Conservation (phyloP, 2,113 vertebrate genomes). For the Euleptes europaea region DNA sequence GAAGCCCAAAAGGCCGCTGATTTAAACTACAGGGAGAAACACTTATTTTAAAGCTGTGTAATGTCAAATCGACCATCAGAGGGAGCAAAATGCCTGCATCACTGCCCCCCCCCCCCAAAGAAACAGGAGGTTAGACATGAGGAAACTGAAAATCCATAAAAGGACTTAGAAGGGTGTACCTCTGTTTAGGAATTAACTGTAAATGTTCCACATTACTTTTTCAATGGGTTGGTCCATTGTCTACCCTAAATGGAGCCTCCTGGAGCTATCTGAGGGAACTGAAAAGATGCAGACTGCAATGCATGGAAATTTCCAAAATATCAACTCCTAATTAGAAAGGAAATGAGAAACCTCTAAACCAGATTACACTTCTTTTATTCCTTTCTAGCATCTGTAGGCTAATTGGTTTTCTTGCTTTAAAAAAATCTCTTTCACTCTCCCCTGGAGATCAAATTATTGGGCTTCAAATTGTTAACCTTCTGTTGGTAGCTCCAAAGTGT, state of each 20-base stretch:
- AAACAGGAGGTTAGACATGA: too few relatives aligned
- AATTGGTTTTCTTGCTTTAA: neutral
- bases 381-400: neutral
- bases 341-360: neutral
- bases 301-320: neutral
- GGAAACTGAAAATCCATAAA: too few relatives aligned
- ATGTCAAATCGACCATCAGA: too few relatives aligned
- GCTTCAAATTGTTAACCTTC: neutral
- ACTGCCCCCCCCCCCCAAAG: too few relatives aligned
- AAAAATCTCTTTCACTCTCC: neutral
- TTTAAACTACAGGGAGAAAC: too few relatives aligned
- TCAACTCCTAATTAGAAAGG: constrained; percentile 1
- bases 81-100: too few relatives aligned
- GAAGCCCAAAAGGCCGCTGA: too few relatives aligned
- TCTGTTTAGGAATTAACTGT: neutral
- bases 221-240: neutral
- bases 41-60: too few relatives aligned
- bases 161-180: too few relatives aligned
- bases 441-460: neutral
- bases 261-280: neutral
- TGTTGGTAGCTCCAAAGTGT: neutral
- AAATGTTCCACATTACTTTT: neutral
- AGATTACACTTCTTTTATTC: neutral
- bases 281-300: neutral
- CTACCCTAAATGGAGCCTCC: neutral